These are phyloP conservation scores for Cephus spinipes DNA, from an alignment of 2,888 invertebrate genomes.

Conservation along the genomic window DNA sequence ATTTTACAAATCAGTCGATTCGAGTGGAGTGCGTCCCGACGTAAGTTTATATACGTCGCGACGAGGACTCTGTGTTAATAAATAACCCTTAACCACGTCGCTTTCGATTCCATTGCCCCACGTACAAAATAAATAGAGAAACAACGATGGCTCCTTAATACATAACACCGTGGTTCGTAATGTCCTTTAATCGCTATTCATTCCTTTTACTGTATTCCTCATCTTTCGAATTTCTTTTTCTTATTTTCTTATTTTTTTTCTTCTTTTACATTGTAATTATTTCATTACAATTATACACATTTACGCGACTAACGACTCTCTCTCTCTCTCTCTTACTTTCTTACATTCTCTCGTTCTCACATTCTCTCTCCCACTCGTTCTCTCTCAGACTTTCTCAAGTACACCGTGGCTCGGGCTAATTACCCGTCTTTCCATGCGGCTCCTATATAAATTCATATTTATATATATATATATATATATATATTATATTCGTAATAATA, in stretches of 20 bases:
- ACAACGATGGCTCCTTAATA: slow-evolving; percentile 7
- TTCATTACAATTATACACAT: slow-evolving; percentile 18
- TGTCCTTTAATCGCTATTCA: not conserved
- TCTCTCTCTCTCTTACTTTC: slow-evolving; percentile 6
- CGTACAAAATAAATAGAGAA: slow-evolving; percentile 10
- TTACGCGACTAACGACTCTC: slow-evolving; percentile 16
- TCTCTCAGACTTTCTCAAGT: slow-evolving; percentile 27
- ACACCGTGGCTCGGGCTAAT: slow-evolving; percentile 12
- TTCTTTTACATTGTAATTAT: slow-evolving; percentile 15
- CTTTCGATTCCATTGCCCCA: not conserved
- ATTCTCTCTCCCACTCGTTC: slow-evolving; percentile 13
- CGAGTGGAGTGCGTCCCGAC: slow-evolving; percentile 34
- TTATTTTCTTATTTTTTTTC: slow-evolving; percentile 7
- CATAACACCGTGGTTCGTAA: slow-evolving; percentile 9
- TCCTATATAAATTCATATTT: slow-evolving; percentile 26
- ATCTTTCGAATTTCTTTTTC: slow-evolving; percentile 21
- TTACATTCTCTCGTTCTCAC: not conserved
- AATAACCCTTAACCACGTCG: slow-evolving; percentile 3
- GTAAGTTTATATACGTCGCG: not conserved
- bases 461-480: slow-evolving; percentile 42
- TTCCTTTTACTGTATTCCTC: not conserved
- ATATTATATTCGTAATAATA: slow-evolving; percentile 34
- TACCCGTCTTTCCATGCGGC: slow-evolving; percentile 8
- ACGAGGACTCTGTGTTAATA: slow-evolving; percentile 5
- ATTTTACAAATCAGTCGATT: slow-evolving; percentile 63